phyloP scores from a whole-genome alignment of 2,888 invertebrate genomes.

The Nemurella pictetii region DNA sequence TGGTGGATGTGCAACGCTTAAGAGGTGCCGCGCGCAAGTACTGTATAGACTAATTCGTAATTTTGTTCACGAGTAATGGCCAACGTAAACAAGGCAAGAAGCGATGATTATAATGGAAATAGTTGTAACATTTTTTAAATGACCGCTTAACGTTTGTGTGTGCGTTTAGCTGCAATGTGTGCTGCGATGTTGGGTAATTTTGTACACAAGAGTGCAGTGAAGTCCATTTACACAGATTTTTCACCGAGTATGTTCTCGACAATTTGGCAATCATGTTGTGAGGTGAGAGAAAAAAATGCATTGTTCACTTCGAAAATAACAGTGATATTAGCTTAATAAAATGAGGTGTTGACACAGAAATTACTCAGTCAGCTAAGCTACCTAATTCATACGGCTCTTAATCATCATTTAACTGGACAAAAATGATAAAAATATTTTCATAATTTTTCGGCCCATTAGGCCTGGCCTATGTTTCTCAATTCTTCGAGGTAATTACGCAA shows the following conservation, averaged over 20 bases:
- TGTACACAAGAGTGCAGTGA: background rate
- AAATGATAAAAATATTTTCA: background rate
- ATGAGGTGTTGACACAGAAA: background rate
- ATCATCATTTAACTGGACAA: background rate
- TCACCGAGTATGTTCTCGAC: background rate
- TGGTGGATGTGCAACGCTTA: background rate
- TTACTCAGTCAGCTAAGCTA: background rate
- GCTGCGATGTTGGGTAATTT: background rate
- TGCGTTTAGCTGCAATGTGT: background rate
- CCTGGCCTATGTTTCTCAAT: background rate
- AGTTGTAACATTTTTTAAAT: background rate
- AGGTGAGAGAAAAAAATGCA: background rate
- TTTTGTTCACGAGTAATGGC: background rate
- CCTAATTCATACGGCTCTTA: background rate
- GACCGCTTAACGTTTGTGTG: background rate
- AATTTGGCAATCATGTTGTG: background rate
- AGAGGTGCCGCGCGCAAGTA: background rate
- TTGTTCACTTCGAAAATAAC: background rate
- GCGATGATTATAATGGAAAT: background rate
- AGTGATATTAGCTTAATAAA: background rate
- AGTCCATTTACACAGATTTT: background rate
- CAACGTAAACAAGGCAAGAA: background rate
- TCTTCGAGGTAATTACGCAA: background rate
- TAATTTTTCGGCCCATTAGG: background rate
- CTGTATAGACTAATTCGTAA: background rate